A percentile compares a stretch with the other conserved stretches of the same genome.
These are phyloP conservation scores for Nyctalus aviator DNA, from an alignment of 2,797 vertebrate genomes.

Conservation along the genomic window DNA sequence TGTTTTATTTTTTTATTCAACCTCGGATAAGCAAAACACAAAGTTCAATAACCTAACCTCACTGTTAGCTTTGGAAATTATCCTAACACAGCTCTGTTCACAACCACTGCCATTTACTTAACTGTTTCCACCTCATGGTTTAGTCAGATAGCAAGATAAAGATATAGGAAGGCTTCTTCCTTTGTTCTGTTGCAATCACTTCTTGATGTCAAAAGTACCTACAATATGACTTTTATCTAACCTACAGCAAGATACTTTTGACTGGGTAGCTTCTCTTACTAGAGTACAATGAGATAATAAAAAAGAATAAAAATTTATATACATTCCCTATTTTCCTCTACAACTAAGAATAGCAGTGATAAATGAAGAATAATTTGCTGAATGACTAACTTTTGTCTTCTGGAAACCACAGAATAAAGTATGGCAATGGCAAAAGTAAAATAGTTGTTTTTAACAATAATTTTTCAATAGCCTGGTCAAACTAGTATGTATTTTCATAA, in stretches of 20 bases:
- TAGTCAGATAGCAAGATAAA: neutral
- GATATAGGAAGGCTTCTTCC: neutral
- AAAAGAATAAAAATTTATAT: neutral
- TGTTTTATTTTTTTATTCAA: neutral
- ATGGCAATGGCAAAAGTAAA: conserved; percentile 13
- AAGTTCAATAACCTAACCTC: conserved; percentile 20
- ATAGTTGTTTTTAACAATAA: neutral
- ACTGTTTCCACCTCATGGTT: neutral
- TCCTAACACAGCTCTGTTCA: neutral
- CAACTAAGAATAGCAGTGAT: neutral
- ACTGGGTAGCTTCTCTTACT: conserved; percentile 25
- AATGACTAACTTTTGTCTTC: conserved; percentile 48
- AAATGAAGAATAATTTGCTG: conserved; percentile 45
- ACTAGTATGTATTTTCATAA: neutral
- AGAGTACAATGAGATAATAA: neutral
- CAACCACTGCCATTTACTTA: neutral
- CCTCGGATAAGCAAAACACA: conserved; percentile 14
- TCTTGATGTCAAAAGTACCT: neutral
- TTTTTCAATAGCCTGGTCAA: conserved; percentile 26
- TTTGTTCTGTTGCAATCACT: neutral
- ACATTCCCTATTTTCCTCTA: neutral
- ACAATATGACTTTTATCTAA: conserved; percentile 8
- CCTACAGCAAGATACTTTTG: neutral
- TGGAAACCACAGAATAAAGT: neutral
- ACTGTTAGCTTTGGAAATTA: neutral